Evolutionary conservation across 2,888 invertebrate species (phyloP), one percentile per base, ranked within the genome.

Genomic region (Amblyjoppa proteus): DNA sequence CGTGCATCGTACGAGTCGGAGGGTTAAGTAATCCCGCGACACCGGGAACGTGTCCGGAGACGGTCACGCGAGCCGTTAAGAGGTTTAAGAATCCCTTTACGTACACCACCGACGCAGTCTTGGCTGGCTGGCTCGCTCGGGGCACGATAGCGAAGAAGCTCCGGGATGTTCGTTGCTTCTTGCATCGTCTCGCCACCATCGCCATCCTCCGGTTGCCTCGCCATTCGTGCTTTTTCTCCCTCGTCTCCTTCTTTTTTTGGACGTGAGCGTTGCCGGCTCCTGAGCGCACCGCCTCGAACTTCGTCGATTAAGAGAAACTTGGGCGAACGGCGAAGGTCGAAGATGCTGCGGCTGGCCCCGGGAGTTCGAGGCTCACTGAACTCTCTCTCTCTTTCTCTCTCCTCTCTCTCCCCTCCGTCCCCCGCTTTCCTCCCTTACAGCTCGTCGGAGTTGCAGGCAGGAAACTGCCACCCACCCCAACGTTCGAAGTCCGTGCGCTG

Each of bases 251-350:
- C 64, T 56, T 84, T 75, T 49, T 31, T 69, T 74, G 75, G 16
- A 31, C 11, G 20, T n/a, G 31, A 53, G 69, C 68, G 56, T 75
- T 75, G n/a, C 53, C 34, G 49, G 41, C 41, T 51, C 25, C 34
- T 58, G 58, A 45, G 13, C 61, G 31, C 64, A 58, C 56, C 70
- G 74, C 66, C 58, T 64, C 49, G 56, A 87, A 88, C 84, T 90
- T 89, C 66, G 87, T 87, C 90, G 90, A 89, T 90, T 90, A 89
- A 86, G 85, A 82, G 82, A 78, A 83, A 84, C 68, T 82, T 87
- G 75, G 78, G 58, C 51, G 82, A 81, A 53, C 69, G 66, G 70
- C 78, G 78, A 77, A 64, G 70, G 79, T 79, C 83, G 85, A 66
- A 82, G 71, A 77, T 82, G 76, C 75, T 66, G 70, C 64, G 7